Conservation (phyloP, 2,113 vertebrate genomes). For the Machaerirhynchus nigripectus region DNA sequence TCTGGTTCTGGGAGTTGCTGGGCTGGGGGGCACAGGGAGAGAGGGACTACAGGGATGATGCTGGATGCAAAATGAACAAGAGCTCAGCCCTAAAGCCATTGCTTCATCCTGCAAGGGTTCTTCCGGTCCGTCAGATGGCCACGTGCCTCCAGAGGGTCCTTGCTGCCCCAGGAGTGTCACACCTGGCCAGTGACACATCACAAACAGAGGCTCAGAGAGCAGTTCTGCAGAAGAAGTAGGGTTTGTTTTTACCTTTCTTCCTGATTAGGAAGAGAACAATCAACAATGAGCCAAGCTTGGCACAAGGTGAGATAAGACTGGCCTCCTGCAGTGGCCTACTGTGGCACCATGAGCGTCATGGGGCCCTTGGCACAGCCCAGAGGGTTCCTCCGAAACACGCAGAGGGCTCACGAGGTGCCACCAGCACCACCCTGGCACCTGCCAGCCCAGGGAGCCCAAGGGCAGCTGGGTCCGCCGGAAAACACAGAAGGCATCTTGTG, state of each 20-base stretch:
- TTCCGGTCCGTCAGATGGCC: fast-evolving
- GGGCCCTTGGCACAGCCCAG: background rate
- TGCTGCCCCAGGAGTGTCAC: background rate
- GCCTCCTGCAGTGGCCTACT: fast-evolving
- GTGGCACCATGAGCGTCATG: background rate
- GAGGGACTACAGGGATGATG: background rate
- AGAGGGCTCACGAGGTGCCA: background rate
- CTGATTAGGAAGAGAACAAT: constrained; percentile 1
- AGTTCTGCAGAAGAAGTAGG: background rate
- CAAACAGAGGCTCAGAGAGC: background rate
- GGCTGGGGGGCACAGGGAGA: background rate
- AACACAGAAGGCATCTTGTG: background rate
- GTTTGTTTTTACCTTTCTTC: background rate
- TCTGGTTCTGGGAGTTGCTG: background rate
- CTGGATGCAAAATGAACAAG: background rate
- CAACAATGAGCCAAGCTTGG: background rate
- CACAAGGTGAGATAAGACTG: background rate
- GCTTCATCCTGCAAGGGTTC: background rate
- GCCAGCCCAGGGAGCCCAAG: background rate
- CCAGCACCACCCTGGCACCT: background rate
- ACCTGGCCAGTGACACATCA: background rate
- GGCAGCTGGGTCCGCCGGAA: fast-evolving
- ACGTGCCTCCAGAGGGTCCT: fast-evolving
- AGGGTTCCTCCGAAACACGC: background rate
- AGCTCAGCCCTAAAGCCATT: background rate